These are phyloP conservation scores for Pygoscelis adeliae DNA, from an alignment of 2,113 vertebrate genomes.

Conservation along the genomic window DNA sequence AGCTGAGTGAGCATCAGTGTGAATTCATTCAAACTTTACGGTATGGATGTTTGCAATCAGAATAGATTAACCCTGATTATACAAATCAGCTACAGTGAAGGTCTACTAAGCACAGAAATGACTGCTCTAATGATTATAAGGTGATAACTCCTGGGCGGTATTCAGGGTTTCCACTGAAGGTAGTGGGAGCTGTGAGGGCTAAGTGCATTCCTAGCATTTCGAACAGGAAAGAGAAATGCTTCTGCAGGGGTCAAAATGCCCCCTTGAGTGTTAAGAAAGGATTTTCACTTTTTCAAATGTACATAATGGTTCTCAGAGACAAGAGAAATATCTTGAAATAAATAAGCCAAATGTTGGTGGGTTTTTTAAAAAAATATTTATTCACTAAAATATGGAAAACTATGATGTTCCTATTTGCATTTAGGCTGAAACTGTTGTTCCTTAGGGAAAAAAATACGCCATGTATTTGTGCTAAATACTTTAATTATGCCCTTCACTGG, in stretches of 20 bases:
- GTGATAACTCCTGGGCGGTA: neutral
- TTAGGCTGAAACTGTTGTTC: neutral
- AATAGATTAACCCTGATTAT: slow-evolving; percentile 55
- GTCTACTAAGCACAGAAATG: slow-evolving; percentile 51
- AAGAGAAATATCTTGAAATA: neutral
- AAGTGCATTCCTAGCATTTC: neutral
- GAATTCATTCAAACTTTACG: slow-evolving; percentile 6
- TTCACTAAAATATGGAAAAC: neutral
- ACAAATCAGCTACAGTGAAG: slow-evolving; percentile 43
- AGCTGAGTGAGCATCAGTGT: neutral
- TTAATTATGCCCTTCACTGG: slow-evolving; percentile 54
- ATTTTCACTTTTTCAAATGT: neutral
- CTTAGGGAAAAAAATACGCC: neutral
- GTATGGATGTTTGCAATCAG: slow-evolving; percentile 40
- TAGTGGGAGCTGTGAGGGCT: neutral
- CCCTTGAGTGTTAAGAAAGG: neutral
- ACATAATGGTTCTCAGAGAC: neutral
- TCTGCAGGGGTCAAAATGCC: neutral
- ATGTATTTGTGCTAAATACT: slow-evolving; percentile 39
- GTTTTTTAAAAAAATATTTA: neutral
- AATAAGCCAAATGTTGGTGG: neutral
- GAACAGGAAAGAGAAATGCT: neutral
- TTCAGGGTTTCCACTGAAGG: neutral
- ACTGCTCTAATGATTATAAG: slow-evolving; percentile 28
- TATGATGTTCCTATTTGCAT: neutral